Base-by-base conservation (phyloP, 2,113 vertebrate species). In the Peromyscus maniculatus region DNA sequence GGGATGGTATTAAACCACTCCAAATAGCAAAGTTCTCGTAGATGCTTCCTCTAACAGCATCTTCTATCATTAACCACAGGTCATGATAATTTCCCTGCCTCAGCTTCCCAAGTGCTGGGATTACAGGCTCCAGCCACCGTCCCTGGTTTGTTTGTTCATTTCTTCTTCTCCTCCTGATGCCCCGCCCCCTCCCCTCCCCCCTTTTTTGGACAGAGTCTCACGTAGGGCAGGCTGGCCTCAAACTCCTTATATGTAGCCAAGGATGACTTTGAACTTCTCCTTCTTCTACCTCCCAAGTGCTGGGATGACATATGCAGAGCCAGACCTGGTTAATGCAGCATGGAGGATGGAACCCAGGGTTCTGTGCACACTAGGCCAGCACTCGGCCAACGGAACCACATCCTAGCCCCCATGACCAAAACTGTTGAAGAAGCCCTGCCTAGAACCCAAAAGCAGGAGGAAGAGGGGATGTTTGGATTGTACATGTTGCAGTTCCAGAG, bases 111-210 rank as follows among this genome's bases (percentile, higher is more conserved):
- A 72, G 33, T 72, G 67, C 49, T 72, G 36, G 67, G 22, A 39
- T 72, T 55, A 3, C 17, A 72, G 49, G 49, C 33, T 36, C 11
- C 8, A 57, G 49, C 7, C 67, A 28, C 33, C 46, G 17, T n/a
- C 11, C 67, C 36, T 28, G 49, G 9, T 13, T n/a, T 15, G 26
- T 49, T 87, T 31, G 62, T 33, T 49, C 24, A 1, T 49, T 49
- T 43, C 43, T 87, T 86, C 62, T 19, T 67, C 28, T 22, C 64
- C n/a, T n/a, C 46, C 26, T 33, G 26, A 8, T 28, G 52, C n/a
- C 16, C 62, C 1, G 1, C 3, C 19, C 7, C 1, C 3, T 26
- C n/a, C 8, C 62, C 1, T 13, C 3, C 19, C 7, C 1, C 3
- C 5, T 1, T 7, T 69, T 69, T 71, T 71, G 52, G 46, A 55